phyloP scores from a whole-genome alignment of 2,113 vertebrate genomes.

The Aptenodytes forsteri region DNA sequence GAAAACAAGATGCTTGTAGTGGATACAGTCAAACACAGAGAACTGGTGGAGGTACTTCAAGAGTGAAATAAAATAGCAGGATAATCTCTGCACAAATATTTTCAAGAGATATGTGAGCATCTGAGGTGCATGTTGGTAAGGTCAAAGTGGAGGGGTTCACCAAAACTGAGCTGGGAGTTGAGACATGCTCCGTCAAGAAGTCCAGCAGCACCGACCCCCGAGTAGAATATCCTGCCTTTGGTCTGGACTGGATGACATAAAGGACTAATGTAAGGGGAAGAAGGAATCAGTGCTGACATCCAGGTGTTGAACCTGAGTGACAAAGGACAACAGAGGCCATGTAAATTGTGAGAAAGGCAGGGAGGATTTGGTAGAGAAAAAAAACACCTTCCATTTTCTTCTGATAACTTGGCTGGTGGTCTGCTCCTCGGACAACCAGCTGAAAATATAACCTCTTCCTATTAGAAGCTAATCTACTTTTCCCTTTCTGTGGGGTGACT shows the following conservation, averaged over 20 bases:
- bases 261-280: background rate
- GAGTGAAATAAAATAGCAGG: background rate
- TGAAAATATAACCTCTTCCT: background rate
- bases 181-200: background rate
- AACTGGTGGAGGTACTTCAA: background rate
- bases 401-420: background rate
- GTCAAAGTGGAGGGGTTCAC: background rate
- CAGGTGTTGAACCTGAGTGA: background rate
- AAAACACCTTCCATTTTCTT: background rate
- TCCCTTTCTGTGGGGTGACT: background rate
- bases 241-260: background rate
- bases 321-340: background rate
- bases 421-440: background rate
- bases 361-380: background rate
- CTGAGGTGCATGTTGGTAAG: background rate
- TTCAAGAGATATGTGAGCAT: background rate
- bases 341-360: background rate
- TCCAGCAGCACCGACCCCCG: background rate
- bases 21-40: background rate
- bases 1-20: background rate
- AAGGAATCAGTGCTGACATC: background rate
- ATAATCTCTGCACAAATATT: background rate
- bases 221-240: background rate
- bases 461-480: background rate
- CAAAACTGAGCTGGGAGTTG: background rate